These are phyloP conservation scores for Agapetus fuscipes DNA, from an alignment of 2,888 invertebrate genomes.

Conservation along the genomic window DNA sequence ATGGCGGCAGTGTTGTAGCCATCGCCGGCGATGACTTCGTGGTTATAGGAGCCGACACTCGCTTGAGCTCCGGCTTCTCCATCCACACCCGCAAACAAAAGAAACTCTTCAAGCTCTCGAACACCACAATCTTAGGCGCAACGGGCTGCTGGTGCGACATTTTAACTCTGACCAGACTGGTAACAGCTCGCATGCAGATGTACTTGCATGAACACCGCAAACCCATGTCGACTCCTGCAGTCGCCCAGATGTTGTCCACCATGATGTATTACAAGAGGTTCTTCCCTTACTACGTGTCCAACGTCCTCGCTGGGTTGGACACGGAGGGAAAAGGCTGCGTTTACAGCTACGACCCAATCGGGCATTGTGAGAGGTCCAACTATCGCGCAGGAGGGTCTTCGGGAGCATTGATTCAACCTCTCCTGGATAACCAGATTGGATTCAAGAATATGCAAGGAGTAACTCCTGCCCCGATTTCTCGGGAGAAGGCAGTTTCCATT, in stretches of 20 bases:
- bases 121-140: constrained; percentile 82
- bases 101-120: constrained; percentile 75
- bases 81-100: constrained; percentile 84
- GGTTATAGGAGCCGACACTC: constrained; percentile 91
- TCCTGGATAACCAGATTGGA: constrained; percentile 94
- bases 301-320: constrained; percentile 89
- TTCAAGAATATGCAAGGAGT: constrained; percentile 76
- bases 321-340: constrained; percentile 89
- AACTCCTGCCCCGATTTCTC: constrained; percentile 50
- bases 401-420: constrained; percentile 81
- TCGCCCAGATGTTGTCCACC: constrained; percentile 93
- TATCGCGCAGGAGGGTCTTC: constrained; percentile 90
- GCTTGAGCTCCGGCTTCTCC: constrained; percentile 82
- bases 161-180: constrained; percentile 74
- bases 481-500: constrained; percentile 74
- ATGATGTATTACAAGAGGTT: constrained; percentile 94
- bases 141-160: constrained; percentile 98
- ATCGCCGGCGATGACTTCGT: constrained; percentile 94
- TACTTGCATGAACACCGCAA: constrained; percentile 92
- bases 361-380: constrained; percentile 77
- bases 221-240: constrained; percentile 82
- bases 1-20: constrained; percentile 83
- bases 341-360: constrained; percentile 96
- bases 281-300: constrained; percentile 96
- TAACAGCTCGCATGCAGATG: constrained; percentile 87